Evolutionary conservation across 1,140 invertebrate species (phyloP), one percentile per base, ranked within the genome.

Genomic region (Cyclina sinensis): DNA sequence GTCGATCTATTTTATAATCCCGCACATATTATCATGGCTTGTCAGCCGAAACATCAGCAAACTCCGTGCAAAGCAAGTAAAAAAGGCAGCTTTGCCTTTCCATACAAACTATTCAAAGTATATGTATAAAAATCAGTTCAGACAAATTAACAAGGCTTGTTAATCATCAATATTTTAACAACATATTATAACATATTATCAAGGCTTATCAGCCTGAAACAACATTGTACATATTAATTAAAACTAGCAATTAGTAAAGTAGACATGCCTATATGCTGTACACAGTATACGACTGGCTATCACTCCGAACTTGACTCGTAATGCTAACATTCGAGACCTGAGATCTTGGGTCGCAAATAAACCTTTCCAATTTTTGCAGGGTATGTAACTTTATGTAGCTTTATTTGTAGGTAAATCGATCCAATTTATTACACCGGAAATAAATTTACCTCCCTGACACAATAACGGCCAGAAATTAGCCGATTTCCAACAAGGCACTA

Each of bases 391-490:
- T 57, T 43, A 7, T n/a, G n/a, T n/a, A n/a, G n/a, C n/a, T 54
- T 83, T 89, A 24, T 76, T 39, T 24, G 35, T 57, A 12, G 79
- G 65, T 18, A 89, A 48, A 57, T 62, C n/a, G 24, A 82, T 30
- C 27, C 65, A 82, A 57, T 76, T 35, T 30, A 62, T 54, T n/a
- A 89, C 68, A n/a, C 43, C 18, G 24, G 11, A 4, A 62, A 37
- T 74, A 74, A 89, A 89, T 39, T 2, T 21, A 9, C 51, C 54
- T 27, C 43, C 32, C 37, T 5, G n/a, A 39, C 51, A 59, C 7
- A 78, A 27, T 59, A 79, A 48, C 46, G 84, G 84, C 73, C 84
- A 86, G 48, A 78, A 76, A 39, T 21, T 79, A 7, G 54, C 73
- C 35, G 70, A 78, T 16, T 65, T 0, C 74, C 70, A 78, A 2